Evolutionary conservation across 1,140 invertebrate genomes (phyloP), one percentile per base, ranked within the genome.

Genomic region (Drosophila nigrodunni): DNA sequence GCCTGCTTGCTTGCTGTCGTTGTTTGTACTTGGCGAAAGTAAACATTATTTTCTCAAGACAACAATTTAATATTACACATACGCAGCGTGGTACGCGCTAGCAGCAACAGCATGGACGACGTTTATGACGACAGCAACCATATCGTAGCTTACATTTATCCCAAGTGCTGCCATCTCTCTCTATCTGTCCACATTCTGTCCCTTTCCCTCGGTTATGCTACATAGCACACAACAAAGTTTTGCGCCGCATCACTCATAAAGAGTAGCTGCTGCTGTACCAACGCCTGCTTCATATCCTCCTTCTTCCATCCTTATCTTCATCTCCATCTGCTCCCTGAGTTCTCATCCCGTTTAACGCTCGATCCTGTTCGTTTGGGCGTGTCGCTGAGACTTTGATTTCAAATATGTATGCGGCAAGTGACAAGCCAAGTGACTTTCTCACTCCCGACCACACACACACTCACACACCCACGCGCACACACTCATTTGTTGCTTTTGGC

Each of bases 31-130:
- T 77, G 46, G 64, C 74, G 15, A 75, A 74, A 65, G 86, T 74
- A 89, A 89, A 89, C 85, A 89, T 75, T 81, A 85, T 89, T 89
- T 89, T 77, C 82, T 80, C 69, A 75, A 77, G 86, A 88, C 74
- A 88, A 87, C 83, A 89, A 85, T 89, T 89, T 89, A 89, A 85
- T 89, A 89, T 89, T 80, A 85, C 81, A 74, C 86, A 89, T 89
- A 89, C 85, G 85, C 85, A 73, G 55, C 65, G 77, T 80, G 66
- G 66, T 66, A 61, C 37, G 50, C 50, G 41, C 6, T 52, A 50
- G 35, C 55, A 57, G 39, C 55, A 44, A 37, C 49, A 49, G 46
- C 50, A 60, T 47, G 69, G 41, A 47, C 52, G 55, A 71, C 44
- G 60, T 60, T 55, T 37, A 77, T 54, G 55, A 52, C 21, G 37